phyloP scores from a whole-genome alignment of 2,113 vertebrate genomes.

The Hippocampus guttulatus region DNA sequence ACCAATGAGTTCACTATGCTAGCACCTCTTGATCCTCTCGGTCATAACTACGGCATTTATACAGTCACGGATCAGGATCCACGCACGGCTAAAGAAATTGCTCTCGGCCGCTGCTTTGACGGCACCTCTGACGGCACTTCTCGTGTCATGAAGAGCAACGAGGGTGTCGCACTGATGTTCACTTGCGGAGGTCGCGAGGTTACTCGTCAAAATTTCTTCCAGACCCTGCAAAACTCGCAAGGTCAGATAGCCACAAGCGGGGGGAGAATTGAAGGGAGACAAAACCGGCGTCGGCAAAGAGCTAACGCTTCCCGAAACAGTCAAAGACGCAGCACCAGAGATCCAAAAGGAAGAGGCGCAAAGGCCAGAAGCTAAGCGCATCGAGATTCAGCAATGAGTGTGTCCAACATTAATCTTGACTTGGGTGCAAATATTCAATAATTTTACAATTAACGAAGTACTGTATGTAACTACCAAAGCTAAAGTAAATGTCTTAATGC shows the following conservation, averaged over 20 bases:
- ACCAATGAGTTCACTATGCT: constrained; percentile 96
- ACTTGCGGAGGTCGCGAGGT: constrained; percentile 80
- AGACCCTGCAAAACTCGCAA: constrained; percentile 73
- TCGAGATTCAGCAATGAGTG: background rate
- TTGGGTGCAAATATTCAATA: constrained; percentile 1
- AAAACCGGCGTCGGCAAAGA: constrained; percentile 67
- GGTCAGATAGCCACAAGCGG: constrained; percentile 55
- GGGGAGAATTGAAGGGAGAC: constrained; percentile 53
- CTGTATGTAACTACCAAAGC: constrained; percentile 3
- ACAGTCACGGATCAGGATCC: constrained; percentile 97
- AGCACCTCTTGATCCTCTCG: constrained; percentile 90
- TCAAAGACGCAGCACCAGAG: constrained; percentile 63
- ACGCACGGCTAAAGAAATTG: constrained; percentile 89
- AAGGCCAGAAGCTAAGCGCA: constrained; percentile 43
- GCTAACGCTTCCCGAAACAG: constrained; percentile 48
- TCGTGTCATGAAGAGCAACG: constrained; percentile 86
- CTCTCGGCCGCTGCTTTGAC: constrained; percentile 92
- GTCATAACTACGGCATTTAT: constrained; percentile 97
- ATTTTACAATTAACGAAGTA: background rate
- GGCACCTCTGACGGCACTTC: constrained; percentile 90
- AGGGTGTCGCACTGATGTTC: constrained; percentile 86
- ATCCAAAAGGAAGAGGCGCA: constrained; percentile 31
- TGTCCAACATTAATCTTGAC: constrained; percentile 1
- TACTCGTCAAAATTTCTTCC: constrained; percentile 80
- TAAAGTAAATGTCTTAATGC: background rate